Conservation (phyloP, 2,888 invertebrate species). For the Dendrolimus pini region DNA sequence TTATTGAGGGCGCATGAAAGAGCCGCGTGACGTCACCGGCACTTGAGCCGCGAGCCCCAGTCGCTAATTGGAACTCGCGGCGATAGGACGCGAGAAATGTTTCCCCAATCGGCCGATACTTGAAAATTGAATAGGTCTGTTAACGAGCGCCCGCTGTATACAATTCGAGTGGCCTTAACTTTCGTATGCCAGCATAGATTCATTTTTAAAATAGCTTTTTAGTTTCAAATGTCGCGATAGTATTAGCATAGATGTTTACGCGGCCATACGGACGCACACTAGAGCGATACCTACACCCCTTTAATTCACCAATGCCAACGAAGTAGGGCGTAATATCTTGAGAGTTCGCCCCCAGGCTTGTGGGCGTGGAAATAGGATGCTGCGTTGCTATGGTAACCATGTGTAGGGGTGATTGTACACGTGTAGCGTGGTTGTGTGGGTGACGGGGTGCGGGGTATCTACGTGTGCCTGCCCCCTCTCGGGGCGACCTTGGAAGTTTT, state of each 20-base stretch:
- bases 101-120: constrained; percentile 73
- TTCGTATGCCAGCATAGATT: constrained; percentile 29
- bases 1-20: constrained; percentile 72
- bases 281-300: constrained; percentile 61
- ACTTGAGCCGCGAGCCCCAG: constrained; percentile 67
- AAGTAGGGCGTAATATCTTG: constrained; percentile 74
- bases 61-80: constrained; percentile 74
- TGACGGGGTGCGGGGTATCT: constrained; percentile 30
- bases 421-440: constrained; percentile 45
- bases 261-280: constrained; percentile 51
- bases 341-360: constrained; percentile 74
- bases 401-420: constrained; percentile 61
- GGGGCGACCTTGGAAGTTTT: constrained; percentile 65
- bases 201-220: constrained; percentile 26
- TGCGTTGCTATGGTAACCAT: constrained; percentile 78
- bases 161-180: constrained; percentile 47
- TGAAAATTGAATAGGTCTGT: constrained; percentile 71
- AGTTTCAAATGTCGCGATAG: constrained; percentile 15
- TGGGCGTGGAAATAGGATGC: constrained; percentile 78
- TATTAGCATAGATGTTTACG: constrained; percentile 19
- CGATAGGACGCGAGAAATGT: constrained; percentile 69
- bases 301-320: constrained; percentile 71
- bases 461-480: constrained; percentile 32
- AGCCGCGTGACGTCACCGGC: constrained; percentile 67
- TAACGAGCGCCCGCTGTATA: constrained; percentile 69